Base-by-base conservation (phyloP, 2,888 invertebrate genomes). In the Microctonus aethiopoides region DNA sequence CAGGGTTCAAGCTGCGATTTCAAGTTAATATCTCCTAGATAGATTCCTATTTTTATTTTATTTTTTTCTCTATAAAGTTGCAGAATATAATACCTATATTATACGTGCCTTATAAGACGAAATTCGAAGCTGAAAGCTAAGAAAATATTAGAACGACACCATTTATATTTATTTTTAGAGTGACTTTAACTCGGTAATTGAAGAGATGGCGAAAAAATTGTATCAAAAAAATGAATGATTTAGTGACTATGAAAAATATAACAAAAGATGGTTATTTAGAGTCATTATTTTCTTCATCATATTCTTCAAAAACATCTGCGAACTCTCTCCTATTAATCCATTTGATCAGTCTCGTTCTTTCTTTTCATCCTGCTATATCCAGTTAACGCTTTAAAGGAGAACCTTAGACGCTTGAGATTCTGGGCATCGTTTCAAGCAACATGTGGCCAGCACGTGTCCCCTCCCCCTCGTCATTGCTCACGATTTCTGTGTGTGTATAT, bases 391-490 rank as follows among this genome's bases (percentile, higher is more conserved):
- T 16, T 20, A 7, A 1, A 46, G 46, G 16, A 46, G 16, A 46
- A 16, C 20, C 1, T 46, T 9, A 63, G 41, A 34, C 67, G 73
- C 71, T 74, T 77, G 78, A 80, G 83, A 83, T 83, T 83, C 80
- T 79, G 73, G 34, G 41, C 60, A 61, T 36, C 54, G 51, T 81
- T 85, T 84, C 81, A 79, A 82, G 83, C 84, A 84, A 84, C 84
- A 86, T 86, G 85, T 85, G 86, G 84, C 80, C 67, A 84, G 82
- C 86, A 86, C 86, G 86, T 86, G 86, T 86, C 83, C 83, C 80
- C 61, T 77, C 78, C 69, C 72, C 71, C 74, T 74, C 76, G 71
- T 75, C 73, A 76, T 74, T 75, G 74, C 76, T 73, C 60, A 75
- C 76, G 78, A 80, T 81, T 79, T 79, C 29, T 51, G 56, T 54